A percentile compares a stretch with the other conserved stretches of the same genome.
Evolutionary conservation across 2,888 invertebrate genomes (phyloP).

Genomic region (Griposia aprilina): DNA sequence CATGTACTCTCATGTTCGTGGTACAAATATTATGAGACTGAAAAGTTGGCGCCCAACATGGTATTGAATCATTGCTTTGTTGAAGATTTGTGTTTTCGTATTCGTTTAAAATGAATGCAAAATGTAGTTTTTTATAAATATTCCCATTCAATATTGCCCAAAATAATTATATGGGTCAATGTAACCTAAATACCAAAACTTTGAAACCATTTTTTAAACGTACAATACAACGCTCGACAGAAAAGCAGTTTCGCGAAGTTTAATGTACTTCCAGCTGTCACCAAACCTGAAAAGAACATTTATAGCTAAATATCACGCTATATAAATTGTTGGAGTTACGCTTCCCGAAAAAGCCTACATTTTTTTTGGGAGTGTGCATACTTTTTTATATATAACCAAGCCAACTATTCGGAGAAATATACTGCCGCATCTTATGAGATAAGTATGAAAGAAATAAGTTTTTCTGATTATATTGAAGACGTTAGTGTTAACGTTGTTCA

Average conservation of each 20-base stretch:
- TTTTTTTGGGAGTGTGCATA: background rate
- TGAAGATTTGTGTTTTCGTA: background rate
- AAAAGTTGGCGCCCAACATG: conserved; percentile 19
- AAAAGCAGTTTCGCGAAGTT: conserved; percentile 43
- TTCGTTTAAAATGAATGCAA: background rate
- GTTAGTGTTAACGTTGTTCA: too few species aligned
- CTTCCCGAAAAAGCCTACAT: background rate
- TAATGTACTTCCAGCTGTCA: conserved; percentile 51
- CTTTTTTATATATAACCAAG: background rate
- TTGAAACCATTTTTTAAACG: conserved; percentile 14
- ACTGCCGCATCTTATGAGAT: too few species aligned
- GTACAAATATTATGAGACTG: conserved; percentile 1
- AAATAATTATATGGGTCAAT: conserved; percentile 29
- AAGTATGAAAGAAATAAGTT: too few species aligned
- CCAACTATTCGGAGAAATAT: too few species aligned
- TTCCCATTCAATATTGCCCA: background rate
- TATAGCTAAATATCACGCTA: conserved; percentile 48
- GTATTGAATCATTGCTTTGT: background rate
- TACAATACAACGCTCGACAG: conserved; percentile 14
- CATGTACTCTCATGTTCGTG: background rate
- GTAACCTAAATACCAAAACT: conserved; percentile 10
- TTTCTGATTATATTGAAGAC: too few species aligned
- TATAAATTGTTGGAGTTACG: conserved; percentile 18
- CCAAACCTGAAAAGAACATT: conserved; percentile 38
- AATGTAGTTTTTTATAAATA: background rate